These are phyloP conservation scores for Atrina japonica DNA, from an alignment of 2,888 invertebrate species.

Conservation along the genomic window DNA sequence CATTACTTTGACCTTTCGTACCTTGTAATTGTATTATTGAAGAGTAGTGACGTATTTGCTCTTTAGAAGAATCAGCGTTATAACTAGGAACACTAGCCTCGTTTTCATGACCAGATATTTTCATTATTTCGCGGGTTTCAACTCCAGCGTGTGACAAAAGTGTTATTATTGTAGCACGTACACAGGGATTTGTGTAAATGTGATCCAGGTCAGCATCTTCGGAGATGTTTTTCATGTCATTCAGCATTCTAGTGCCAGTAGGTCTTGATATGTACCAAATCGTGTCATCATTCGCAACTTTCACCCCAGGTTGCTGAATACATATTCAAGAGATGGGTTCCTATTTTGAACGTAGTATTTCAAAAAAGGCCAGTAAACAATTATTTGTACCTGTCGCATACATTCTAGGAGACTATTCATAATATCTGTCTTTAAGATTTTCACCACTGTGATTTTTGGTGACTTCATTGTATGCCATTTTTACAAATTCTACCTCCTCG, in stretches of 20 bases:
- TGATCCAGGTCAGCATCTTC: constrained; percentile 11
- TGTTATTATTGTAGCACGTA: constrained; percentile 33
- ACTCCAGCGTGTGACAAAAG: constrained; percentile 30
- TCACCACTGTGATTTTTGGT: constrained; percentile 32
- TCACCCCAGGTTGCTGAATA: constrained; percentile 17
- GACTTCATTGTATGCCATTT: constrained; percentile 30
- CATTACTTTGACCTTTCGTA: too few relatives aligned
- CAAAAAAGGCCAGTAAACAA: constrained; percentile 20
- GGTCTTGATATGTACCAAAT: constrained; percentile 19
- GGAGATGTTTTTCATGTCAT: constrained; percentile 31
- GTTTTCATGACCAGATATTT: constrained; percentile 30
- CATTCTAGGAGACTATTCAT: constrained; percentile 31
- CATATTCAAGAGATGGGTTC: constrained; percentile 8
- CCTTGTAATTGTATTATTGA: constrained; percentile 32
- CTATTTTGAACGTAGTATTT: constrained; percentile 14
- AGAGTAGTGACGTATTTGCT: constrained; percentile 28
- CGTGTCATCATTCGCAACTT: neutral
- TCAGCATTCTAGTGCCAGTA: constrained; percentile 12
- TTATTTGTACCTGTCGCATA: constrained; percentile 14
- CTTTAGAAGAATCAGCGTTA: constrained; percentile 25
- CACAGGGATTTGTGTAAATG: constrained; percentile 41
- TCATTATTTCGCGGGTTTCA: constrained; percentile 4
- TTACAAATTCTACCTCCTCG: constrained; percentile 10
- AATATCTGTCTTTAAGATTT: constrained; percentile 4
- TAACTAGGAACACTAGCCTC: constrained; percentile 17